Conservation (phyloP, 2,797 vertebrate species). For the Scarus forsteni region DNA sequence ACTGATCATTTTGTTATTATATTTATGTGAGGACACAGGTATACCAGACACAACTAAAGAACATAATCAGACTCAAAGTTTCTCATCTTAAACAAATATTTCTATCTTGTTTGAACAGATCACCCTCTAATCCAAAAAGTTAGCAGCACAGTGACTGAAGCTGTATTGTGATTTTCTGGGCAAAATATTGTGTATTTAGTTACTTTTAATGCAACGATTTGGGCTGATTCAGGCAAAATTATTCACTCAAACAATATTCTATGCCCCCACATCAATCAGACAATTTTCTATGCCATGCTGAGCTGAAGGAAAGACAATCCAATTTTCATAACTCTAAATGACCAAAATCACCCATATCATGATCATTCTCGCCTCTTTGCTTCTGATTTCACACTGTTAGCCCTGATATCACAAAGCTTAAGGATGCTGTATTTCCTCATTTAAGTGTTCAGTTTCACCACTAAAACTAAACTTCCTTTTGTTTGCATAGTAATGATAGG, state of each 20-base stretch:
- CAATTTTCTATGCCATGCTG: conserved; percentile 73
- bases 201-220: conserved; percentile 37
- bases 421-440: conserved; percentile 7
- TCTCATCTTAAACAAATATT: conserved; percentile 23
- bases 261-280: conserved; percentile 68
- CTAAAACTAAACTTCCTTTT: conserved; percentile 14
- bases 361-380: conserved; percentile 29
- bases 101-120: conserved; percentile 24
- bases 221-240: conserved; percentile 36
- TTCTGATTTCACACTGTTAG: conserved; percentile 35
- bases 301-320: conserved; percentile 80
- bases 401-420: conserved; percentile 42
- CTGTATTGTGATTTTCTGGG: conserved; percentile 49
- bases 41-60: conserved; percentile 14
- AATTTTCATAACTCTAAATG: conserved; percentile 67
- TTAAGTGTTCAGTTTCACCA: conserved; percentile 24
- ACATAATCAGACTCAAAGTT: conserved; percentile 18
- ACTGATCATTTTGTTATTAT: conserved; percentile 22
- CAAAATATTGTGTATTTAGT: conserved; percentile 44
- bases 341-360: conserved; percentile 66
- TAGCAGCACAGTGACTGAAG: conserved; percentile 19
- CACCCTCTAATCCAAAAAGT: conserved; percentile 30
- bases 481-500: not conserved
- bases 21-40: conserved; percentile 34
- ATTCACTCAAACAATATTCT: conserved; percentile 52